Evolutionary conservation across 2,888 invertebrate genomes (phyloP).

Genomic region (Ashinkailepas kermadecensis): DNA sequence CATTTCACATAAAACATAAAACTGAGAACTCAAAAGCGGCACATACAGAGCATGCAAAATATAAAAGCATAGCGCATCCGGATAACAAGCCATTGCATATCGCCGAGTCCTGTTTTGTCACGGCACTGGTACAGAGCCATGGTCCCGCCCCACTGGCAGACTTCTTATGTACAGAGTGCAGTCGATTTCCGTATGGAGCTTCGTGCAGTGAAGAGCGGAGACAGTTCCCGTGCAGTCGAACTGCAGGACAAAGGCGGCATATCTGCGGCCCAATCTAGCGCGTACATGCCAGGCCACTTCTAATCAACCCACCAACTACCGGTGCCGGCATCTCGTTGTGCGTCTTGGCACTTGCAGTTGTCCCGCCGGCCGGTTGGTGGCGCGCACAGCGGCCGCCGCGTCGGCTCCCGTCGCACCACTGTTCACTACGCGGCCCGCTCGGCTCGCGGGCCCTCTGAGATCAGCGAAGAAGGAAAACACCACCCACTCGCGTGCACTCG

Average conservation of each 20-base stretch:
- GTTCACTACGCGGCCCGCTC: background rate
- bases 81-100: background rate
- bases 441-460: background rate
- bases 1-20: background rate
- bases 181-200: background rate
- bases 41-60: background rate
- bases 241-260: background rate
- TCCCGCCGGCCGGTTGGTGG: background rate
- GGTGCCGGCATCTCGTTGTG: background rate
- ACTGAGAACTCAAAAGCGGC: background rate
- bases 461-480: background rate
- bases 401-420: background rate
- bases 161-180: background rate
- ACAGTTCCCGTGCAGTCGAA: background rate
- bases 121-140: background rate
- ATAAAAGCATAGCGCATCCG: background rate
- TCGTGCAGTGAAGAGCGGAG: background rate
- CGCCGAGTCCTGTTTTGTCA: too few relatives aligned
- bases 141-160: background rate
- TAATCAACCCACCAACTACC: background rate
- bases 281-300: background rate
- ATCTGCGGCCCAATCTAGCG: background rate
- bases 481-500: background rate
- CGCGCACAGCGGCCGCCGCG: background rate
- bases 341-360: conserved; percentile 11